A percentile compares a stretch with the other conserved stretches of the same genome.
phyloP scores from a whole-genome alignment of 2,113 vertebrate genomes.

The Pyxicephalus adspersus region DNA sequence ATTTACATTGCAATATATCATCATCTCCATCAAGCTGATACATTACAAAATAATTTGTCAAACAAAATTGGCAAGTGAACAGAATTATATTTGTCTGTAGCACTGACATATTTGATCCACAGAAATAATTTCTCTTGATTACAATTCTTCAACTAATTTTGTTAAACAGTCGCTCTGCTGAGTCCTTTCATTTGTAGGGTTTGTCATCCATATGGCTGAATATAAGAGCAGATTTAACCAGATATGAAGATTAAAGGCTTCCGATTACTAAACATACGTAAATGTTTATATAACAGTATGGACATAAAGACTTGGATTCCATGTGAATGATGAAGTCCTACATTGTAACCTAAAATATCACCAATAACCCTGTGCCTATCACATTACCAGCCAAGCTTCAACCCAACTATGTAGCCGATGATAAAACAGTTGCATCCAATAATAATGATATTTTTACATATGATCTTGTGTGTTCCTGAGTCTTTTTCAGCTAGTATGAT shows the following conservation, averaged over 20 bases:
- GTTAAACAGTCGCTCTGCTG: neutral
- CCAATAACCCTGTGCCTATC: constrained; percentile 20
- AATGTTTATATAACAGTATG: too few species aligned
- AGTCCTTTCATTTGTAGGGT: neutral
- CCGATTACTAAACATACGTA: neutral
- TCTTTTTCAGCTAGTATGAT: constrained; percentile 17
- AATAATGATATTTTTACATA: constrained; percentile 56
- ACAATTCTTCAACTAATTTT: neutral
- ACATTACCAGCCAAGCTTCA: constrained; percentile 21
- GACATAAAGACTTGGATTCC: neutral
- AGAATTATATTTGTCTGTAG: neutral
- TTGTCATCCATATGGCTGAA: neutral
- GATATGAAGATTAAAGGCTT: neutral
- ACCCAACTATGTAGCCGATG: constrained; percentile 38
- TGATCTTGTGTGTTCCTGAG: constrained; percentile 19
- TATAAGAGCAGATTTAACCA: neutral
- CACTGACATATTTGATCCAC: neutral
- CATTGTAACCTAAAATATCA: neutral
- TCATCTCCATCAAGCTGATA: constrained; percentile 28
- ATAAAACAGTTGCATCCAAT: constrained; percentile 33
- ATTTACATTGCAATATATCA: constrained; percentile 33
- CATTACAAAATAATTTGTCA: neutral
- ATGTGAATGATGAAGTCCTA: neutral
- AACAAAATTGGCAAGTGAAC: constrained; percentile 5
- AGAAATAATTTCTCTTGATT: neutral